A percentile compares a stretch with the other conserved stretches of the same genome.
Evolutionary conservation across 2,797 vertebrate species (phyloP).

Genomic region (Zalophus californianus): DNA sequence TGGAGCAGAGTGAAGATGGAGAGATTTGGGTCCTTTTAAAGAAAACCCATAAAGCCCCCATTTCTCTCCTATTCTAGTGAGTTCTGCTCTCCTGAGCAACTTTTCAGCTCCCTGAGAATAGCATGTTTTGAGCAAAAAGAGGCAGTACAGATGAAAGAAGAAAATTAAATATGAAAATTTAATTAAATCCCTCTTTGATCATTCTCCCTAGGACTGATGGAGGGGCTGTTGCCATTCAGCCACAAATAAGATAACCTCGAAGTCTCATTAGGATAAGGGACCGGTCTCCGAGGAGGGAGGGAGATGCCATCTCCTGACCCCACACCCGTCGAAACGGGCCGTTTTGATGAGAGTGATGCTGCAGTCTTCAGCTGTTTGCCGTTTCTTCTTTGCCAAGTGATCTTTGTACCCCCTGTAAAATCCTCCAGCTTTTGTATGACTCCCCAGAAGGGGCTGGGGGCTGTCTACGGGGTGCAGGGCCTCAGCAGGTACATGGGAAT

Average conservation of each 20-base stretch:
- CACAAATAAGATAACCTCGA: neutral
- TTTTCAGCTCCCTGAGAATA: slow-evolving; percentile 52
- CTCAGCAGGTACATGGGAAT: rapidly evolving
- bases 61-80: neutral
- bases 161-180: slow-evolving; percentile 89
- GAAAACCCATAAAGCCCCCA: neutral
- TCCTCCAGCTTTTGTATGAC: rapidly evolving
- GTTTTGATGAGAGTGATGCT: slow-evolving; percentile 67
- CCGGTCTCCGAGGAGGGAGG: slow-evolving; percentile 43
- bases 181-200: slow-evolving; percentile 87
- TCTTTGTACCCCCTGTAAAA: neutral
- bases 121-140: slow-evolving; percentile 67
- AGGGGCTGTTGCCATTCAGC: neutral
- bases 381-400: neutral
- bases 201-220: slow-evolving; percentile 76
- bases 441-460: neutral
- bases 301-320: slow-evolving; percentile 9
- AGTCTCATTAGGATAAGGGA: slow-evolving; percentile 75
- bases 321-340: neutral
- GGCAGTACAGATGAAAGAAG: slow-evolving; percentile 75
- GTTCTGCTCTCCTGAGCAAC: slow-evolving; percentile 10
- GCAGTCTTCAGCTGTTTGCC: slow-evolving; percentile 19
- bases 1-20: slow-evolving; percentile 77
- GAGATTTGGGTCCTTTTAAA: slow-evolving; percentile 32
- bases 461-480: rapidly evolving